Percentiles rank a stretch among this genome's conserved stretches.
Evolutionary conservation across 1,140 invertebrate species (phyloP).

Genomic region (Aphelinus atriplicis): DNA sequence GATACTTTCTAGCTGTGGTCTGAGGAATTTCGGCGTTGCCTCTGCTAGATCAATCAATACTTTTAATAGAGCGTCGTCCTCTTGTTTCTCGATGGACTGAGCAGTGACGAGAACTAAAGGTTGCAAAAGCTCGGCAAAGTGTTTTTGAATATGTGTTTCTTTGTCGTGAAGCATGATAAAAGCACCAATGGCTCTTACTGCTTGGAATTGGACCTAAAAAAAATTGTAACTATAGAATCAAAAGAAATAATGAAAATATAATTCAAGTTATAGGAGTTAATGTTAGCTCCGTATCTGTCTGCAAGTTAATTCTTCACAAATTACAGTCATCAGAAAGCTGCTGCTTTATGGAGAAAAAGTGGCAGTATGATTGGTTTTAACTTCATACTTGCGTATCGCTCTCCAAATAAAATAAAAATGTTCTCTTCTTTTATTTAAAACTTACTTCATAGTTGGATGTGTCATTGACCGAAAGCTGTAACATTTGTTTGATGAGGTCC

Average conservation of each 20-base stretch:
- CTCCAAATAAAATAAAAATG: slow-evolving; percentile 44
- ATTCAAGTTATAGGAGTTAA: background rate
- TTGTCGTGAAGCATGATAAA: slow-evolving; percentile 94
- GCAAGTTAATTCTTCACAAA: slow-evolving; percentile 62
- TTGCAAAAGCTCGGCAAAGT: slow-evolving; percentile 86
- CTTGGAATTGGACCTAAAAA: slow-evolving; percentile 77
- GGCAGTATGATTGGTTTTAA: slow-evolving; percentile 46
- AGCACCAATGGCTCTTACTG: slow-evolving; percentile 84
- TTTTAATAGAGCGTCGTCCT: slow-evolving; percentile 92
- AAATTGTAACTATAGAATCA: slow-evolving; percentile 16
- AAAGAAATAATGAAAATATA: slow-evolving; percentile 9
- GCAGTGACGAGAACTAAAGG: slow-evolving; percentile 77
- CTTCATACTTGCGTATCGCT: slow-evolving; percentile 56
- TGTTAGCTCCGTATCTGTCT: slow-evolving; percentile 66
- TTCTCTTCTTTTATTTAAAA: slow-evolving; percentile 19
- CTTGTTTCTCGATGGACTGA: slow-evolving; percentile 82
- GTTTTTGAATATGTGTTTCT: slow-evolving; percentile 85
- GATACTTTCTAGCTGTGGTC: slow-evolving; percentile 86
- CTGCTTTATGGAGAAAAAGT: slow-evolving; percentile 56
- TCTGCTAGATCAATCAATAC: slow-evolving; percentile 93
- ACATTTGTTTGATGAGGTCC: slow-evolving; percentile 94
- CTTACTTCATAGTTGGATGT: slow-evolving; percentile 73
- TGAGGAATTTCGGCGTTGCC: slow-evolving; percentile 90
- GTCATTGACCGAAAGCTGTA: slow-evolving; percentile 82
- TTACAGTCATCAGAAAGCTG: slow-evolving; percentile 66